phyloP scores from a whole-genome alignment of 2,888 invertebrate species.

The Chrysina gloriosa region DNA sequence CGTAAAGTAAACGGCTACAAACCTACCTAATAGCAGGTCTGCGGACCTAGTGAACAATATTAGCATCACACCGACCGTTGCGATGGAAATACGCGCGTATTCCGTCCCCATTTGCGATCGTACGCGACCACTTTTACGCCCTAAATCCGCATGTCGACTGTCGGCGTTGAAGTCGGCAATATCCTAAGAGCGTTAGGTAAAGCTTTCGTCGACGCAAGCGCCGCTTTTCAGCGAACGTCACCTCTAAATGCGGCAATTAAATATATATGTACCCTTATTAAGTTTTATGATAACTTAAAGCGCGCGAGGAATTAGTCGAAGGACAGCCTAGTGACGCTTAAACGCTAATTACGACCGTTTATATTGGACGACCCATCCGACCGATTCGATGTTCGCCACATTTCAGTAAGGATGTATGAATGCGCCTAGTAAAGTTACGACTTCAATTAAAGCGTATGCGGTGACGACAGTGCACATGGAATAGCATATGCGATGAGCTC shows the following conservation, averaged over 20 bases:
- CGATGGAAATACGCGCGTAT: conserved; percentile 53
- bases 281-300: conserved; percentile 30
- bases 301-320: conserved; percentile 26
- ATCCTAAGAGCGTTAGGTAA: conserved; percentile 16
- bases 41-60: conserved; percentile 50
- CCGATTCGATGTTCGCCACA: conserved; percentile 1
- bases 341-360: conserved; percentile 28
- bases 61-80: conserved; percentile 50
- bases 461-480: not conserved
- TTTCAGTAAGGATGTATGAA: not conserved
- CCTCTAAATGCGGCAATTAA: conserved; percentile 35
- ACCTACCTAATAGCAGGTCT: conserved; percentile 43
- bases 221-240: conserved; percentile 24
- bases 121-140: conserved; percentile 27
- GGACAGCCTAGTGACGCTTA: conserved; percentile 8
- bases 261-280: conserved; percentile 38
- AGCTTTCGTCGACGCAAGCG: conserved; percentile 27
- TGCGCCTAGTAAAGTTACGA: conserved; percentile 4
- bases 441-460: conserved; percentile 34
- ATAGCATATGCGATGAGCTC: not conserved
- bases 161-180: conserved; percentile 6
- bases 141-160: conserved; percentile 33
- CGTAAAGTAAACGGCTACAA: no score
- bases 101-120: conserved; percentile 51
- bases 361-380: conserved; percentile 17